Evolutionary conservation across 2,113 vertebrate genomes (phyloP).

Genomic region (Phalacrocorax pelagicus): DNA sequence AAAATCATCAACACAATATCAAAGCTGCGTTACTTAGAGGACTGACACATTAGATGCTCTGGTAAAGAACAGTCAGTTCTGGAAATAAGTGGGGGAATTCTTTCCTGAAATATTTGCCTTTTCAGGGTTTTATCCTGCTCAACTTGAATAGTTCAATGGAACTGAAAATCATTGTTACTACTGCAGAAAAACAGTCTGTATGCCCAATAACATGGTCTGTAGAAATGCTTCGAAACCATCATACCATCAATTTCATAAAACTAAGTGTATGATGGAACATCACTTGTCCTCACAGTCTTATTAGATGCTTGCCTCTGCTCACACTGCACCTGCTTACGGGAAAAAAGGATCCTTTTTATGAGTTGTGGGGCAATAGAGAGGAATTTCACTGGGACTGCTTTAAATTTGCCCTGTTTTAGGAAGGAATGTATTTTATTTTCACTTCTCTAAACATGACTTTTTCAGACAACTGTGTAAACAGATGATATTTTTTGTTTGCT

Average conservation of each 20-base stretch:
- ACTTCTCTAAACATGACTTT: not conserved
- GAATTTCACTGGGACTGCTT: not conserved
- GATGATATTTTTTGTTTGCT: not conserved
- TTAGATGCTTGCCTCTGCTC: not conserved
- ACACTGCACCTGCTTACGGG: not conserved
- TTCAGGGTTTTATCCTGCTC: not conserved
- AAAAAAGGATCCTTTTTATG: not conserved
- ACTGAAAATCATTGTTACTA: not conserved
- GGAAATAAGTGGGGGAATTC: not conserved
- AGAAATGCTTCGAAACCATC: not conserved
- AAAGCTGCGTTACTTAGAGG: not conserved
- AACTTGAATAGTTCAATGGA: not conserved
- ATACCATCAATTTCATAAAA: not conserved
- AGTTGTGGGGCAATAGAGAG: not conserved
- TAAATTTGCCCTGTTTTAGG: not conserved
- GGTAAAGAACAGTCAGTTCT: not conserved
- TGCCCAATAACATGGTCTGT: not conserved
- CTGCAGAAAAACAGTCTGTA: not conserved
- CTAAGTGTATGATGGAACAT: not conserved
- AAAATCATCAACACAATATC: not conserved
- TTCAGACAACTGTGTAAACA: slow-evolving; percentile 7
- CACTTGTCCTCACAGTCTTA: not conserved
- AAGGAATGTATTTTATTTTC: not conserved
- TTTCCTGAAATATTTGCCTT: not conserved
- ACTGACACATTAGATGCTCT: not conserved